Percentiles rank a stretch among this genome's conserved stretches.
phyloP scores from a whole-genome alignment of 2,797 vertebrate genomes.

The Crocodylus rhombifer region DNA sequence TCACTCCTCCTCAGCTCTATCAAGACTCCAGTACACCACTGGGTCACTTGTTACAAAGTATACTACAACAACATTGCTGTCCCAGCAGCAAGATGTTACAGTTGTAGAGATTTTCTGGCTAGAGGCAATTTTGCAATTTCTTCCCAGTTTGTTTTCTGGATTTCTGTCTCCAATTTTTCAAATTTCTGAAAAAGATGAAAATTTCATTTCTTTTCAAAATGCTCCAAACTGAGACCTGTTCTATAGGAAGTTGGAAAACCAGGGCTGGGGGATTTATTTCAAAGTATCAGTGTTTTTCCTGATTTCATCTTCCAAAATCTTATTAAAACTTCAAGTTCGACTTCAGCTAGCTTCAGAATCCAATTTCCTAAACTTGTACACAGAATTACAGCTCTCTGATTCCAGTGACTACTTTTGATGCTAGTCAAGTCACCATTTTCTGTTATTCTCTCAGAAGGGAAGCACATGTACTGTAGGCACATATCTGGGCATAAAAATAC shows the following conservation, averaged over 20 bases:
- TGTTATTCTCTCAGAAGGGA: background rate
- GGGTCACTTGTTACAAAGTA: background rate
- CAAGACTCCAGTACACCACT: background rate
- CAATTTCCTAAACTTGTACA: background rate
- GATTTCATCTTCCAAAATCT: background rate
- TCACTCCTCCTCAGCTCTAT: background rate
- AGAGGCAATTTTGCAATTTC: background rate
- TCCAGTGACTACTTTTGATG: background rate
- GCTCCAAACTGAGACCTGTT: background rate
- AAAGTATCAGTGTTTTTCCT: background rate
- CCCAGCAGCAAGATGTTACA: background rate
- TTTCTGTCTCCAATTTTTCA: background rate
- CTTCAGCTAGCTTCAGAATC: too few relatives aligned
- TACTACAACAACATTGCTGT: background rate
- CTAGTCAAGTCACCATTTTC: background rate
- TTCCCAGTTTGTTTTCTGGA: background rate
- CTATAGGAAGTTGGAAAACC: background rate
- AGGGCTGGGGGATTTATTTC: background rate
- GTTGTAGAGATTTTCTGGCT: background rate
- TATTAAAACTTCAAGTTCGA: too few relatives aligned
- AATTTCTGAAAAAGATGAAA: background rate
- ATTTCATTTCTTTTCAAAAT: background rate
- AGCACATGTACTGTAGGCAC: background rate
- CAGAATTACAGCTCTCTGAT: background rate
- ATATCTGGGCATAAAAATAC: background rate